These are phyloP conservation scores for Drosophila nigrodunni DNA, from an alignment of 1,140 invertebrate genomes.

Conservation along the genomic window DNA sequence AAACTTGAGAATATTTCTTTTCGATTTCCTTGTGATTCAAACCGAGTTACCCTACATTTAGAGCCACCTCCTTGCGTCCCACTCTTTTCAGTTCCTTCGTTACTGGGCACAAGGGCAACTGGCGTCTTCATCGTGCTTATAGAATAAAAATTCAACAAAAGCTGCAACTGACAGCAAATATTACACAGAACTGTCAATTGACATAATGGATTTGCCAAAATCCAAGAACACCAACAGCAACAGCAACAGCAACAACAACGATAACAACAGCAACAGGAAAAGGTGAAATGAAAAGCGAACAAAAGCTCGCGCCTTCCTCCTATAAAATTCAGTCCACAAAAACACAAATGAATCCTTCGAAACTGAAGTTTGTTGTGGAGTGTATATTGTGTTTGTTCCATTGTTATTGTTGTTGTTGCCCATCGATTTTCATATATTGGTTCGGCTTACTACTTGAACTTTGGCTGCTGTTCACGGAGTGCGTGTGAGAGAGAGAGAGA, in stretches of 20 bases:
- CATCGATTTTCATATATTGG: conserved; percentile 61
- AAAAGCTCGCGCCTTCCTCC: conserved; percentile 61
- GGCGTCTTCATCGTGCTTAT: conserved; percentile 18
- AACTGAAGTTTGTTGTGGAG: conserved; percentile 60
- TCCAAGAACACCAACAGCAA: conserved; percentile 45
- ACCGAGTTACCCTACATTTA: conserved; percentile 33
- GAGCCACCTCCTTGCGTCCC: conserved; percentile 8
- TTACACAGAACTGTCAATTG: conserved; percentile 81
- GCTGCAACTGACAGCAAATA: conserved; percentile 84
- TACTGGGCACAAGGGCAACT: conserved; percentile 41
- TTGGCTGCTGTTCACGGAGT: conserved; percentile 4
- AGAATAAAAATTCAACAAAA: conserved; percentile 65
- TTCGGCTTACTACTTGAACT: conserved; percentile 44
- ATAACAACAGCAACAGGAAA: conserved; percentile 36
- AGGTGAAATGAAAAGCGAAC: conserved; percentile 68
- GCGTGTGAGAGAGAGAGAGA: neutral
- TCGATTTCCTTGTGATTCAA: conserved; percentile 31
- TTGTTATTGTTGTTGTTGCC: conserved; percentile 39
- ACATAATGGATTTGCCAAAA: conserved; percentile 83
- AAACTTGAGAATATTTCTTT: conserved; percentile 14
- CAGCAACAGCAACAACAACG: conserved; percentile 28
- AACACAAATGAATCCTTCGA: conserved; percentile 53
- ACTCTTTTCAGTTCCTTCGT: neutral
- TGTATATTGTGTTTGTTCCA: conserved; percentile 37
- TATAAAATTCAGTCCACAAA: conserved; percentile 41